Base-by-base conservation (phyloP, 2,888 invertebrate genomes). In the Rhorus exstirpatorius region DNA sequence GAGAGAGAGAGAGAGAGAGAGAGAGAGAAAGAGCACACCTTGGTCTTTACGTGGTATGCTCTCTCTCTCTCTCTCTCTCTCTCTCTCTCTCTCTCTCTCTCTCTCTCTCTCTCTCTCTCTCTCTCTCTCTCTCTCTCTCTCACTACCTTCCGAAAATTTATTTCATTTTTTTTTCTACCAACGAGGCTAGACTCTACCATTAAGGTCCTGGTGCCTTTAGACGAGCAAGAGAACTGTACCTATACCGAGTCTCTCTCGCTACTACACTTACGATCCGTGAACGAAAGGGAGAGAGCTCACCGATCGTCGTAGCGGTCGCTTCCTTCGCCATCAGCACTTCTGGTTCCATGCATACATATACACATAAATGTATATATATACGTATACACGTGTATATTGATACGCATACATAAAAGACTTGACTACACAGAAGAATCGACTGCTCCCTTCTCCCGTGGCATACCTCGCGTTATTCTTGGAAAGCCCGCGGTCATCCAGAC, bases 391-490 rank as follows among this genome's bases (percentile, higher is more conserved):
- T 26, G 63, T 67, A 51, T 12, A 51, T 63, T 1, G 51, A 63
- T 74, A 51, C 17, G 38, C 41, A 63, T 26, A 67, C 49, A 44
- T 2, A 7, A 3, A 38, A 51, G 51, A 46, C 55, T 60, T 38
- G 68, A 80, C 53, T 35, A 38, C 19, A 60, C 21, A 26, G 26
- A 58, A 49, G 72, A 81, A 82, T 82, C 82, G 75, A 35, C 44
- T n/a, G n/a, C n/a, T 70, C 58, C 41, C 63, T 44, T 65, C 41
- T 53, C 41, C 31, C 10, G 49, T 68, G 60, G 67, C 75, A 83
- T 83, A 83, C 79, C 75, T 83, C 76, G 79, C 79, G 79, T 71
- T 83, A 83, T 83, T 83, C 83, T 83, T 14, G 79, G 83, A 83
- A 83, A 83, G 76, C 67, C 83, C 60, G 79, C 71, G 83, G 83